These are phyloP conservation scores for Indicator maculatus DNA, from an alignment of 2,113 vertebrate genomes.

Conservation along the genomic window DNA sequence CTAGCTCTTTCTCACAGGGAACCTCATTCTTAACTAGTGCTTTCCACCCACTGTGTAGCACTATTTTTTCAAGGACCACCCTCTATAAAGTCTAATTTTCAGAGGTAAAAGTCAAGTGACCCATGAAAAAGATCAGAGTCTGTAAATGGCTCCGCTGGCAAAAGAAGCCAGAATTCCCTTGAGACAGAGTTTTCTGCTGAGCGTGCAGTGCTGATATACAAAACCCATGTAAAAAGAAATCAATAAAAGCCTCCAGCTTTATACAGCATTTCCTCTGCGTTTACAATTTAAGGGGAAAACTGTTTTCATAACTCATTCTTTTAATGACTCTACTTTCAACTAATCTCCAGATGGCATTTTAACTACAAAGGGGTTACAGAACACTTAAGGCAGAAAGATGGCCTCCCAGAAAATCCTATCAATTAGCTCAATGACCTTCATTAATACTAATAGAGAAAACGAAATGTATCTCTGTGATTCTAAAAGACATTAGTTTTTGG, in stretches of 20 bases:
- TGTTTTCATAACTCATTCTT: slow-evolving; percentile 52
- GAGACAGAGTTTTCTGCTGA: slow-evolving; percentile 37
- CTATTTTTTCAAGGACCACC: background rate
- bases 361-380: slow-evolving; percentile 28
- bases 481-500: background rate
- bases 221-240: slow-evolving; percentile 25
- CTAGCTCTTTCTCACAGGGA: background rate
- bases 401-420: slow-evolving; percentile 23
- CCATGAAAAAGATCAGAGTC: background rate
- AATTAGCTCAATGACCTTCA: slow-evolving; percentile 4
- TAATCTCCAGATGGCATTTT: slow-evolving; percentile 38
- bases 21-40: background rate
- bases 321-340: slow-evolving; percentile 51
- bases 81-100: background rate
- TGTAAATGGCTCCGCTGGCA: slow-evolving; percentile 52
- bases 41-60: background rate
- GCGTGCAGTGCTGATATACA: slow-evolving; percentile 17
- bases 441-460: slow-evolving; percentile 30
- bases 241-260: slow-evolving; percentile 12
- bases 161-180: slow-evolving; percentile 1
- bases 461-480: background rate
- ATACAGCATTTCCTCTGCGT: background rate
- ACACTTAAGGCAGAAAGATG: slow-evolving; percentile 26
- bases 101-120: slow-evolving; percentile 15
- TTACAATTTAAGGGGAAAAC: slow-evolving; percentile 1